Evolutionary conservation across 2,113 vertebrate species (phyloP), one percentile per base, ranked within the genome.

Genomic region (Excalfactoria chinensis): DNA sequence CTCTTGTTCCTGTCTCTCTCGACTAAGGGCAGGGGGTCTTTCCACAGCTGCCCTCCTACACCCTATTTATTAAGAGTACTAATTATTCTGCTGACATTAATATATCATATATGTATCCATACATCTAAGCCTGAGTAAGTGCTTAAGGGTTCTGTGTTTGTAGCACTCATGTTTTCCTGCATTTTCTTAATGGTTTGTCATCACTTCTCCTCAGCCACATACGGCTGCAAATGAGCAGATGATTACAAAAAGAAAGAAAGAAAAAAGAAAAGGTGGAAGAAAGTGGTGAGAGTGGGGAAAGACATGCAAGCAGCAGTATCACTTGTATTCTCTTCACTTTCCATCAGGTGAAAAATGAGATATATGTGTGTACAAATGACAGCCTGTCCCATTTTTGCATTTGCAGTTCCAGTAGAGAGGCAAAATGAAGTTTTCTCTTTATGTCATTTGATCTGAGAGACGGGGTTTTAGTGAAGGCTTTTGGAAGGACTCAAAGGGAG

Each of bases 401-500:
- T 84, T 79, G 46, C 11, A 34, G 32, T 72, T 88, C n/a, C 53
- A 46, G 19, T 25, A 26, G 5, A 72, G 55, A 82, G 78, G 32
- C 28, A 86, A 85, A 95, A 73, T 63, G 3, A 83, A 62, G 8
- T 75, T 86, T 84, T 84, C 53, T 72, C 30, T 25, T 72, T 82
- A 40, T 74, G 69, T 18, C 59, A 58, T 85, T 89, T 81, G 44
- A 84, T 69, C 30, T 81, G 78, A 93, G 64, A 86, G 9, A 70
- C 76, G 37, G 68, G 2, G 7, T 90, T 93, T 63, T 84, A 82
- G 37, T 70, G 59, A 88, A n/a, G 15, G 49, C 46, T 79, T 79
- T 96, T 83, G 81, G 34, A 93, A 94, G 56, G 81, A 70, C 63
- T 92, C 55, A 76, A 68, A 81, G 21, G n/a, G 22, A 62, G 7